These are phyloP conservation scores for Ischnura elegans DNA, from an alignment of 2,888 invertebrate genomes.

Conservation along the genomic window DNA sequence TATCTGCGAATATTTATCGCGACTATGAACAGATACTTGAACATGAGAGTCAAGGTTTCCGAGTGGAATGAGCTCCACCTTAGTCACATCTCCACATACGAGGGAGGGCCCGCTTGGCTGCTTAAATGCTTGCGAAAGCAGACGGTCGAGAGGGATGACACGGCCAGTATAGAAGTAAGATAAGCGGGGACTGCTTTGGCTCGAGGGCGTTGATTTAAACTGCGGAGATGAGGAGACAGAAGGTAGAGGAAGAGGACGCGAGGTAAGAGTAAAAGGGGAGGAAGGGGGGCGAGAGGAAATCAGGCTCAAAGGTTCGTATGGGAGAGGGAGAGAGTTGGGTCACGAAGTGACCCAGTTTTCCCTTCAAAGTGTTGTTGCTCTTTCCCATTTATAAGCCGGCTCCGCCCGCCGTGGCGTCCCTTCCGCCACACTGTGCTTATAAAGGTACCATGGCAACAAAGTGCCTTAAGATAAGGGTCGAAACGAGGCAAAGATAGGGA, in stretches of 20 bases:
- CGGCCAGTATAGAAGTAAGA: background rate
- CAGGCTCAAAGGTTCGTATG: background rate
- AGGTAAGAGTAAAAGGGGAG: background rate
- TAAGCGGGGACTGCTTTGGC: background rate
- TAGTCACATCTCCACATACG: too few relatives aligned
- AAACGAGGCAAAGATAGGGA: background rate
- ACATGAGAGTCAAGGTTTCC: too few relatives aligned
- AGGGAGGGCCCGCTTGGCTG: too few relatives aligned
- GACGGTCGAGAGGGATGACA: background rate
- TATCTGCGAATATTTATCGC: too few relatives aligned
- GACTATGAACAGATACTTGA: too few relatives aligned
- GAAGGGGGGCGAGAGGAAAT: background rate
- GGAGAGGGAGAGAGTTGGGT: too few relatives aligned
- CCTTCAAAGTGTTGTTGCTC: slow-evolving; percentile 28
- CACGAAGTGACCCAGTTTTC: slow-evolving; percentile 19
- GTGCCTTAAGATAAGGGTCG: background rate
- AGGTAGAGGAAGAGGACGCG: background rate
- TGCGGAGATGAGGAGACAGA: background rate
- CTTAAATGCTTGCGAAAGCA: background rate
- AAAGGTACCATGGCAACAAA: background rate
- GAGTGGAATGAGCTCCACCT: too few relatives aligned
- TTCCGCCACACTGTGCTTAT: background rate
- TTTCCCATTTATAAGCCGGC: slow-evolving; percentile 17
- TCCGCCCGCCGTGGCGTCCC: background rate
- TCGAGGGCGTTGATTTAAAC: slow-evolving; percentile 25